Evolutionary conservation across 2,797 vertebrate genomes (phyloP).

Genomic region (Peromyscus melanophrys): DNA sequence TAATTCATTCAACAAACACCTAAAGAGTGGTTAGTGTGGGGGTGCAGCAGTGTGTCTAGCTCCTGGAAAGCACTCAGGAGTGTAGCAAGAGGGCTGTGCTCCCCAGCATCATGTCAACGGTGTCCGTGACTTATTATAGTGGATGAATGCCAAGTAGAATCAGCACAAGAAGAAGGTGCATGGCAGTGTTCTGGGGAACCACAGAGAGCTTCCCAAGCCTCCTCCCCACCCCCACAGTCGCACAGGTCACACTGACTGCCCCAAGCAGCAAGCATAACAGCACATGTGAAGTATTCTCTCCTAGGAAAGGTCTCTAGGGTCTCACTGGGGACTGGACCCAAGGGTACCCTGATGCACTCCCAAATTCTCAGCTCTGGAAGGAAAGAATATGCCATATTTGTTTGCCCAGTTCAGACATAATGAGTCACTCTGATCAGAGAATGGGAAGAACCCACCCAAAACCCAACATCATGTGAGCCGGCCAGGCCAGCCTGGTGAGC

Average conservation of each 20-base stretch:
- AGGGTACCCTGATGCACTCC: not conserved
- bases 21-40: not conserved
- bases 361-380: not conserved
- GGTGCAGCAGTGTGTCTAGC: too few relatives aligned
- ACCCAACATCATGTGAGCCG: not conserved
- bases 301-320: not conserved
- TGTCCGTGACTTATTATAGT: not conserved
- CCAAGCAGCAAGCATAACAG: not conserved
- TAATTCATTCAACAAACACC: conserved; percentile 37
- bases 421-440: not conserved
- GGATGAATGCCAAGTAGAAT: not conserved
- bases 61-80: not conserved
- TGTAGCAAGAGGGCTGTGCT: not conserved
- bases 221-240: not conserved
- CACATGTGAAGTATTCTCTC: fast-evolving
- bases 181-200: fast-evolving
- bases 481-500: not conserved
- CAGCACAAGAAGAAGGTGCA: not conserved
- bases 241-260: not conserved
- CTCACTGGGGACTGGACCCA: not conserved
- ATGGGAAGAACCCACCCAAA: not conserved
- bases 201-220: not conserved
- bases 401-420: not conserved
- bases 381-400: not conserved
- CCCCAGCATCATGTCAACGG: not conserved